Conservation (phyloP, 2,888 invertebrate species). For the Euzophera pinguis region DNA sequence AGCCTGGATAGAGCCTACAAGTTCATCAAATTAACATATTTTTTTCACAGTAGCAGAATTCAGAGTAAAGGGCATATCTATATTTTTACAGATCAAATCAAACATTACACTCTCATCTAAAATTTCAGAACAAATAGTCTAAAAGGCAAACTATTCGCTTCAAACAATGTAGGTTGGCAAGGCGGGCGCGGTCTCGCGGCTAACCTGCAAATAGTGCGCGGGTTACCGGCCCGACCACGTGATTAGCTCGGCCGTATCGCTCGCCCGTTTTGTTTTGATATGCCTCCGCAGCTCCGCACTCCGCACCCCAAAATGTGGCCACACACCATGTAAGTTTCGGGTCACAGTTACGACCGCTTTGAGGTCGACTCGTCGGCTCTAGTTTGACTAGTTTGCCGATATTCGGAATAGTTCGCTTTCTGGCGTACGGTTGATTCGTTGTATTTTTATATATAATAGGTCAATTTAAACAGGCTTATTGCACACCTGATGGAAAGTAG, state of each 20-base stretch:
- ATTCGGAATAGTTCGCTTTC: not conserved
- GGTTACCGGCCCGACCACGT: slow-evolving; percentile 34
- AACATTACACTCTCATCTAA: not conserved
- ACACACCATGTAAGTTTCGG: slow-evolving; percentile 47
- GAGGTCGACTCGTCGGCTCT: slow-evolving; percentile 40
- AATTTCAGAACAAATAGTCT: not conserved
- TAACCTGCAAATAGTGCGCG: slow-evolving; percentile 57
- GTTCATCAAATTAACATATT: no score
- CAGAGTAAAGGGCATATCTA: no score
- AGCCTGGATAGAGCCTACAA: no score
- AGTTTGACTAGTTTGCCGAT: slow-evolving; percentile 25
- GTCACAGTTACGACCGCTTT: slow-evolving; percentile 46
- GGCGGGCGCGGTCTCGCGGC: slow-evolving; percentile 32
- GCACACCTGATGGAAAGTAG: no score
- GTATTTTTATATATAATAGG: no score
- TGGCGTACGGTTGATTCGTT: no score
- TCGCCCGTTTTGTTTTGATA: slow-evolving; percentile 53
- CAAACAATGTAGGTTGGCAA: slow-evolving; percentile 12
- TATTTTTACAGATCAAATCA: no score
- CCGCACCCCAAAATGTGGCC: slow-evolving; percentile 33
- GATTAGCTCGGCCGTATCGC: slow-evolving; percentile 52
- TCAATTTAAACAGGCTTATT: no score
- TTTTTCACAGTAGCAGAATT: no score
- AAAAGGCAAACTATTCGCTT: slow-evolving; percentile 7
- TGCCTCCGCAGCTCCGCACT: slow-evolving; percentile 27